Conservation (phyloP, 2,113 vertebrate species). For the Myrmecobius fasciatus region DNA sequence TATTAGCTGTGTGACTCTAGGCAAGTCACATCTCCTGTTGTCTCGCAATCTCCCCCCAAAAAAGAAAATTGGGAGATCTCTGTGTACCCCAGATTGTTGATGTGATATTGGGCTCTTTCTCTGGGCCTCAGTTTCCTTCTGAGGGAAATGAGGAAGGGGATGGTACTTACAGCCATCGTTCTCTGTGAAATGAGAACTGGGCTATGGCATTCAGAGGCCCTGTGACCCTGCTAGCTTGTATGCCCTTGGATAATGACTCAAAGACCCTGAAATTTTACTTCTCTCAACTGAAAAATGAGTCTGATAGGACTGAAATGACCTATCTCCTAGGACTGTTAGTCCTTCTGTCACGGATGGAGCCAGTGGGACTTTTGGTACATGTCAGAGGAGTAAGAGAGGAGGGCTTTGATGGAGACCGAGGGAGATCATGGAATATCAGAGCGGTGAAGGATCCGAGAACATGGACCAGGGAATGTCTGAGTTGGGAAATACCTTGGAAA, state of each 20-base stretch:
- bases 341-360: neutral
- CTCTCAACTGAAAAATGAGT: neutral
- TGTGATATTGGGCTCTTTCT: neutral
- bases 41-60: too few species aligned
- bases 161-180: neutral
- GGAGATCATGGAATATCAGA: neutral
- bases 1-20: too few species aligned
- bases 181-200: neutral
- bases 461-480: neutral
- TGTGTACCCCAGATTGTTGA: too few species aligned
- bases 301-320: neutral
- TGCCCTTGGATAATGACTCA: neutral
- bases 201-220: neutral
- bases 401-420: neutral
- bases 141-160: neutral
- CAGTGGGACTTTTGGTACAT: neutral
- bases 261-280: neutral
- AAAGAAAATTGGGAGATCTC: neutral
- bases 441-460: neutral
- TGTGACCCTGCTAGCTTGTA: neutral
- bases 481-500: neutral
- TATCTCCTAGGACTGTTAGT: neutral
- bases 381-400: neutral
- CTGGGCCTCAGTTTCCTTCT: neutral
- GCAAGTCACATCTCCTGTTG: too few species aligned